Base-by-base conservation (phyloP, 2,113 vertebrate species). In the Cheilinus undulatus region DNA sequence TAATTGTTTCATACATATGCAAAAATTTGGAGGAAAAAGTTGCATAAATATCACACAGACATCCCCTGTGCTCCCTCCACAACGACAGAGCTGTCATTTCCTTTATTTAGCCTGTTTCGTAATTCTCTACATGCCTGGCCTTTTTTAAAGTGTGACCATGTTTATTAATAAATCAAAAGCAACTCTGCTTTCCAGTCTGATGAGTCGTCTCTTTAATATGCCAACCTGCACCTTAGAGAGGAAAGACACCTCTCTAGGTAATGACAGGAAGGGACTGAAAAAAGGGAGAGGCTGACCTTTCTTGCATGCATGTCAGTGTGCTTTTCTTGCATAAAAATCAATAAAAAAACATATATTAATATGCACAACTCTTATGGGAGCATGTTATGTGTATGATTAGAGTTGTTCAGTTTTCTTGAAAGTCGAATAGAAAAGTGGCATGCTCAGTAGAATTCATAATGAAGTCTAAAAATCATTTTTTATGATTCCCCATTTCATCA, bases 251-350 rank as follows among this genome's bases (percentile, higher is more conserved):
- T 70, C 68, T 65, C 78, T 56, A 49, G 42, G 69, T 70, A 82
- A 85, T 89, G 83, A 81, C 74, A 69, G 62, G 63, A 60, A 73
- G 38, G 80, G 86, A 85, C 69, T 78, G 74, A 86, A 85, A 88
- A n/a, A 84, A 53, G 59, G 42, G 27, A 72, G 48, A 72, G 32
- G 72, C 24, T 84, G 80, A 88, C 84, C 83, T 86, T 85, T 64
- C 78, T 76, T 73, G 30, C 63, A 65, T 61, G 36, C 65, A 80
- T 77, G 73, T 84, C 73, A 80, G 73, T 79, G 46, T n/a, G 13
- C 27, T 73, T 77, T 59, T 69, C 51, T 43, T 62, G 48, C 22
- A 63, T n/a, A 65, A 69, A 69, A 76, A 72, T 61, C 26, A 23
- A 42, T 27, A 6, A 28, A 19, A n/a, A 65, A 43, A 74, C 15